Conservation (phyloP, 2,797 vertebrate genomes). For the Staurois parvus region DNA sequence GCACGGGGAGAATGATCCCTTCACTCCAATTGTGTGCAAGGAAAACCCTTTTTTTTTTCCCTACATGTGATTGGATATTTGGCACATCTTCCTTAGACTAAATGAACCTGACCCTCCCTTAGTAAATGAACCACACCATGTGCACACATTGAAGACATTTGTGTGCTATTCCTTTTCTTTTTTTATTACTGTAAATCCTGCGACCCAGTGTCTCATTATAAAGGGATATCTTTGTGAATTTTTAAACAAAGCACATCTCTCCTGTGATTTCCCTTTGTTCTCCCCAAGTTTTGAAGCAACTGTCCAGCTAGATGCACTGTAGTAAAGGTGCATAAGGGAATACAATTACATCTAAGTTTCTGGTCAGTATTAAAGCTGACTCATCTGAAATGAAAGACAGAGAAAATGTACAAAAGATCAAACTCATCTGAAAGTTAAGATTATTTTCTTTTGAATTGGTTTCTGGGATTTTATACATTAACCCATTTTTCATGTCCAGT, state of each 20-base stretch:
- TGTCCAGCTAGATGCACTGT: constrained; percentile 34
- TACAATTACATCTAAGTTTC: constrained; percentile 54
- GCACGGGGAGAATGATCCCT: no score
- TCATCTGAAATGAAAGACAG: constrained; percentile 58
- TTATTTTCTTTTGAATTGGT: constrained; percentile 56
- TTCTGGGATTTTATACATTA: constrained; percentile 40
- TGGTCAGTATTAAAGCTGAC: constrained; percentile 62
- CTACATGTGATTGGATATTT: not conserved
- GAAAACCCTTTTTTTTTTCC: not conserved
- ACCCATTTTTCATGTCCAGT: constrained; percentile 56
- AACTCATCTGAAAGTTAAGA: constrained; percentile 60
- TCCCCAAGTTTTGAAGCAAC: constrained; percentile 27
- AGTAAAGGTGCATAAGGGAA: constrained; percentile 54
- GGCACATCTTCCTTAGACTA: no score
- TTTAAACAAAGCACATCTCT: constrained; percentile 26
- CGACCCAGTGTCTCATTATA: not conserved
- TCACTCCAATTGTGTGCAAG: no score
- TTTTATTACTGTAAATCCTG: not conserved
- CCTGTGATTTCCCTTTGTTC: constrained; percentile 40
- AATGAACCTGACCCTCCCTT: not conserved
- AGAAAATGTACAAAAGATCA: constrained; percentile 61
- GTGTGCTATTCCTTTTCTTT: not conserved
- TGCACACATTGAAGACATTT: not conserved
- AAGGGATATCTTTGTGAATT: constrained; percentile 35
- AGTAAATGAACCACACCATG: not conserved